These are phyloP conservation scores for Anseranas semipalmata DNA, from an alignment of 2,113 vertebrate genomes.

Conservation along the genomic window DNA sequence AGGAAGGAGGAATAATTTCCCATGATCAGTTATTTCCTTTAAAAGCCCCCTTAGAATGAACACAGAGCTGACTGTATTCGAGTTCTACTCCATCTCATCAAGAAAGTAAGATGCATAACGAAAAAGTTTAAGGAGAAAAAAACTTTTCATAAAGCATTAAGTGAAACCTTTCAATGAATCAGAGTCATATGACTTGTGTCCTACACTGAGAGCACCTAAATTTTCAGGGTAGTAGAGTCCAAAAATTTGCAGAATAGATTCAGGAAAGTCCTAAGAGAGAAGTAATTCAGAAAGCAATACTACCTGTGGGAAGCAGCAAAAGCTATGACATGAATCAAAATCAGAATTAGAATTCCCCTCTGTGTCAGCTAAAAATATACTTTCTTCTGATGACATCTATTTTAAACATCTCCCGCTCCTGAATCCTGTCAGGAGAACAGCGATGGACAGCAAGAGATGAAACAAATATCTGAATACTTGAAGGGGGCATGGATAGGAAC, in stretches of 20 bases:
- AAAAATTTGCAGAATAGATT: neutral
- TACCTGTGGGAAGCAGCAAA: neutral
- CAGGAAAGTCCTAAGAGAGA: neutral
- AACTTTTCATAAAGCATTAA: neutral
- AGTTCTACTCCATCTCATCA: neutral
- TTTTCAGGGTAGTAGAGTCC: accelerated
- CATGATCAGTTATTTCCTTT: neutral
- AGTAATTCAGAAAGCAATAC: neutral
- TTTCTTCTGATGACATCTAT: neutral
- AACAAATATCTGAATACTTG: neutral
- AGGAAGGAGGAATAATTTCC: neutral
- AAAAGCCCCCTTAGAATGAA: neutral
- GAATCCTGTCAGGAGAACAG: neutral
- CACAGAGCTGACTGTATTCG: neutral
- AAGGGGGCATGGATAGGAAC: neutral
- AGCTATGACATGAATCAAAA: neutral
- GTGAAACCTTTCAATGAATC: neutral
- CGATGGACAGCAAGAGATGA: neutral
- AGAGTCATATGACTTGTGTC: neutral
- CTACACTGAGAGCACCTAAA: neutral
- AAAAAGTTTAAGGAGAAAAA: neutral
- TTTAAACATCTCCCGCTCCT: neutral
- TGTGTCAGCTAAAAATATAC: neutral
- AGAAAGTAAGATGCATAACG: neutral
- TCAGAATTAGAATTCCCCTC: neutral